Evolutionary conservation across 2,888 invertebrate species (phyloP).

Genomic region (Leucophora obtusa): DNA sequence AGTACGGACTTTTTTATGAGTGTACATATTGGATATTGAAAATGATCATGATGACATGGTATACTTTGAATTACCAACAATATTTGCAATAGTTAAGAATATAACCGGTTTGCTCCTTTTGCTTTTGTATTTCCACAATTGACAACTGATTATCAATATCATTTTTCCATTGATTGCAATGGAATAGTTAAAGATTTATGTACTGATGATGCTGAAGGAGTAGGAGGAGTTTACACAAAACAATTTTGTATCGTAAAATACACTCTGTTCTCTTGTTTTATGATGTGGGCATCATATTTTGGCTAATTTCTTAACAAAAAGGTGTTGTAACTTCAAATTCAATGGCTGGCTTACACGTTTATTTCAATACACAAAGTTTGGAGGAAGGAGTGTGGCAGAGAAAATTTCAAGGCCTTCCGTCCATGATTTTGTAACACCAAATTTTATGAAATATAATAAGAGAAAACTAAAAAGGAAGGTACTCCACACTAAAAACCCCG

Average conservation of each 20-base stretch:
- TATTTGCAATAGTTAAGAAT: slow-evolving; percentile 22
- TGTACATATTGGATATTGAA: background rate
- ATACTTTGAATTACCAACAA: slow-evolving; percentile 10
- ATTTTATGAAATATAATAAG: too few species aligned
- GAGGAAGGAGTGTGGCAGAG: background rate
- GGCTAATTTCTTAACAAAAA: slow-evolving; percentile 39
- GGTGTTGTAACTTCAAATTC: slow-evolving; percentile 36
- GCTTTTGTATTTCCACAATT: slow-evolving; percentile 37
- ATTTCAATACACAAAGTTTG: background rate
- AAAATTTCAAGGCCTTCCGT: background rate
- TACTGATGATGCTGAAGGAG: slow-evolving; percentile 18
- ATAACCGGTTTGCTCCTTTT: slow-evolving; percentile 11
- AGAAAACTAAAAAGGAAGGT: too few species aligned
- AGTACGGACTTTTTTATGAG: too few species aligned
- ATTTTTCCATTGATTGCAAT: slow-evolving; percentile 33
- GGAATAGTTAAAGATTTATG: slow-evolving; percentile 26
- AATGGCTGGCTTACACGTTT: slow-evolving; percentile 13
- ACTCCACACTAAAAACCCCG: too few species aligned
- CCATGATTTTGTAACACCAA: too few species aligned
- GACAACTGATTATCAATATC: slow-evolving; percentile 62
- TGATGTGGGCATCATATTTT: slow-evolving; percentile 47
- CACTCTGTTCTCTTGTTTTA: slow-evolving; percentile 36
- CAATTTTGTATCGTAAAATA: slow-evolving; percentile 47
- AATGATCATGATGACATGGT: slow-evolving; percentile 21
- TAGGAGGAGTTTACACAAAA: slow-evolving; percentile 55